These are phyloP conservation scores for Tapirus indicus DNA, from an alignment of 2,797 vertebrate species.

Conservation along the genomic window DNA sequence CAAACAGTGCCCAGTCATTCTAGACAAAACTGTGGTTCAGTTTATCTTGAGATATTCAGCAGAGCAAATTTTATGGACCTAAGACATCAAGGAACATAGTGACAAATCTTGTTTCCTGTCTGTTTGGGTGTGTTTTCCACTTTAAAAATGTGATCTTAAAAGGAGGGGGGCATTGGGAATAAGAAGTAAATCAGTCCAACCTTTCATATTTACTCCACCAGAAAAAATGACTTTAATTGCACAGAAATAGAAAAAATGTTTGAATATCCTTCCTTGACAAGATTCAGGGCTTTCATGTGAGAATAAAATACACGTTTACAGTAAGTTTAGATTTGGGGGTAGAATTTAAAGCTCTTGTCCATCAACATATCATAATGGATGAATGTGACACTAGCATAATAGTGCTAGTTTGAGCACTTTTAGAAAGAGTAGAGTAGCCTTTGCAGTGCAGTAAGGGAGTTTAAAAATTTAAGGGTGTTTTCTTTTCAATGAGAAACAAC, in stretches of 20 bases:
- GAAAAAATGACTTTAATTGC: constrained; percentile 44
- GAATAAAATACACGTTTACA: constrained; percentile 62
- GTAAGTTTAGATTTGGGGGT: constrained; percentile 58
- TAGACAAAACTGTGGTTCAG: constrained; percentile 37
- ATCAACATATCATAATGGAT: constrained; percentile 52
- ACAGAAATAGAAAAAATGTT: constrained; percentile 41
- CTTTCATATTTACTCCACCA: constrained; percentile 69
- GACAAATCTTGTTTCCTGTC: constrained; percentile 32
- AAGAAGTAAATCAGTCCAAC: constrained; percentile 57
- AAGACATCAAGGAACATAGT: constrained; percentile 21
- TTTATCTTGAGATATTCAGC: constrained; percentile 60
- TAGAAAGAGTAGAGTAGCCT: constrained; percentile 65
- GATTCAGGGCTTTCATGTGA: constrained; percentile 57
- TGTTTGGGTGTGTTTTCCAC: constrained; percentile 59
- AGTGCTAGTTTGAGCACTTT: constrained; percentile 61
- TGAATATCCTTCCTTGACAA: constrained; percentile 52
- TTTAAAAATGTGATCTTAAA: constrained; percentile 41
- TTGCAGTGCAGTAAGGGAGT: not conserved
- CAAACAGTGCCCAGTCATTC: not conserved
- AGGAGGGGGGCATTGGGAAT: not conserved
- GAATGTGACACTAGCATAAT: constrained; percentile 50
- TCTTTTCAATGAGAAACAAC: constrained; percentile 69
- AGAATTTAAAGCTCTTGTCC: constrained; percentile 65
- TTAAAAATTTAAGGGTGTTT: constrained; percentile 62
- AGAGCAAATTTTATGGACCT: constrained; percentile 51